A percentile compares a stretch with the other conserved stretches of the same genome.
Conservation (phyloP, 2,113 vertebrate genomes). For the Lepisosteus osseus region DNA sequence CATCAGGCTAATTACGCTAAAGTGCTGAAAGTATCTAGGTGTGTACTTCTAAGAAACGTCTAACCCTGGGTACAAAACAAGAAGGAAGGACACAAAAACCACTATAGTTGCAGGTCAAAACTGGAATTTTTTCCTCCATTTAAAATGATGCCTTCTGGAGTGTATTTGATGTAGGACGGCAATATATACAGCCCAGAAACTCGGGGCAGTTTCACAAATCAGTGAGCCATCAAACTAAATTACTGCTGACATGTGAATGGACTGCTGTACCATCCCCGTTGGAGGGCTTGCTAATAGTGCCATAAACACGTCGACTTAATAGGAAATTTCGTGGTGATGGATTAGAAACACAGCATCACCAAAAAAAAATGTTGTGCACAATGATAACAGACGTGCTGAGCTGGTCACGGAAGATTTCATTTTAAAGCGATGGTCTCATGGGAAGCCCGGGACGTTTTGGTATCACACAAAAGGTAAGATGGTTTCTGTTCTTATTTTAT, state of each 20-base stretch:
- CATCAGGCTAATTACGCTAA: neutral
- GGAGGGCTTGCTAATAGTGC: slow-evolving; percentile 17
- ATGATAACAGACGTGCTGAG: neutral
- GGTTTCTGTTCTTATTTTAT: neutral
- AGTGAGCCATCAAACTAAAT: slow-evolving; percentile 26
- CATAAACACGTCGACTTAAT: slow-evolving; percentile 8
- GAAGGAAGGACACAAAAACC: neutral
- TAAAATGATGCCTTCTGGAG: neutral
- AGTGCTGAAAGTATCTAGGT: neutral
- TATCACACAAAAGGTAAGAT: slow-evolving; percentile 12
- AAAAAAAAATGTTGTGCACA: neutral
- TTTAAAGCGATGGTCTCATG: neutral
- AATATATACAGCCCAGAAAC: slow-evolving; percentile 10
- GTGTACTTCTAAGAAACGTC: neutral
- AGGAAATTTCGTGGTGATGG: neutral
- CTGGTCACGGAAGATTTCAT: slow-evolving; percentile 6
- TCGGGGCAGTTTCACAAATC: slow-evolving; percentile 24
- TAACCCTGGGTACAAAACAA: too few species aligned
- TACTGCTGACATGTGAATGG: slow-evolving; percentile 27
- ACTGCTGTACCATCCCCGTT: slow-evolving; percentile 7
- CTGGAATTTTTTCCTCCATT: slow-evolving; percentile 4
- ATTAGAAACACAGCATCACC: slow-evolving; percentile 1
- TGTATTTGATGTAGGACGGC: slow-evolving; percentile 13
- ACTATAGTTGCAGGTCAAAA: neutral
- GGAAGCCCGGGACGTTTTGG: neutral